A percentile compares a stretch with the other conserved stretches of the same genome.
phyloP scores from a whole-genome alignment of 2,888 invertebrate genomes.

The Drosophila mulleri region DNA sequence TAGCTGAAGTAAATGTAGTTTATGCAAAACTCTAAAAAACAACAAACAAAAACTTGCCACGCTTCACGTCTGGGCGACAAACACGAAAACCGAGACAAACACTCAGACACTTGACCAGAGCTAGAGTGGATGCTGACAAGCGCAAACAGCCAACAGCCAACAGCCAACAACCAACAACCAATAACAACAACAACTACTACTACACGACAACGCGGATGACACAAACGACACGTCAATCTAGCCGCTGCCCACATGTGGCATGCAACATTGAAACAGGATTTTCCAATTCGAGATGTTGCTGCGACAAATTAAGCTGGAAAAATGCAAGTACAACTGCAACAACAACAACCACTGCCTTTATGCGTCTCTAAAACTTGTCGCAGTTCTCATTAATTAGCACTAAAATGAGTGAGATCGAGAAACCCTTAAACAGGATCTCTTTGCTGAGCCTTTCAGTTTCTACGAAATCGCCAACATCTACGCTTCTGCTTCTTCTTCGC shows the following conservation, averaged over 20 bases:
- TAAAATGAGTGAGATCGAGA: slow-evolving; percentile 58
- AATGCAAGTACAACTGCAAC: slow-evolving; percentile 58
- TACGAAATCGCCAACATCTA: slow-evolving; percentile 68
- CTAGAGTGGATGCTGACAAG: slow-evolving; percentile 49
- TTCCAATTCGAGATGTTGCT: slow-evolving; percentile 67
- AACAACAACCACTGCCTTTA: background rate
- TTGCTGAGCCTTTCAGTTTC: slow-evolving; percentile 63
- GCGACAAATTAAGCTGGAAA: slow-evolving; percentile 77
- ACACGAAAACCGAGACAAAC: slow-evolving; percentile 46
- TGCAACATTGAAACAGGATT: slow-evolving; percentile 72
- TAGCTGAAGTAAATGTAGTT: slow-evolving; percentile 42
- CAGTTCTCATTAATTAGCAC: slow-evolving; percentile 74
- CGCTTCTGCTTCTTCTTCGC: slow-evolving; percentile 9
- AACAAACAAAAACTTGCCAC: slow-evolving; percentile 48
- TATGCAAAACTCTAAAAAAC: slow-evolving; percentile 52
- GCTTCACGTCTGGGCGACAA: slow-evolving; percentile 48
- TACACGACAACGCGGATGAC: slow-evolving; percentile 61
- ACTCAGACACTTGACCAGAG: slow-evolving; percentile 57
- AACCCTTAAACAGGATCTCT: slow-evolving; percentile 21
- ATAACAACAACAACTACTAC: slow-evolving; percentile 33
- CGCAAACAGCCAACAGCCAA: slow-evolving; percentile 30
- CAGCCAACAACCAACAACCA: slow-evolving; percentile 30
- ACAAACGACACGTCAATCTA: slow-evolving; percentile 78
- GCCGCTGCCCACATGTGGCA: slow-evolving; percentile 71
- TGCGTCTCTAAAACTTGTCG: slow-evolving; percentile 64